Evolutionary conservation across 2,888 invertebrate species (phyloP).

Genomic region (Monopis laevigella): DNA sequence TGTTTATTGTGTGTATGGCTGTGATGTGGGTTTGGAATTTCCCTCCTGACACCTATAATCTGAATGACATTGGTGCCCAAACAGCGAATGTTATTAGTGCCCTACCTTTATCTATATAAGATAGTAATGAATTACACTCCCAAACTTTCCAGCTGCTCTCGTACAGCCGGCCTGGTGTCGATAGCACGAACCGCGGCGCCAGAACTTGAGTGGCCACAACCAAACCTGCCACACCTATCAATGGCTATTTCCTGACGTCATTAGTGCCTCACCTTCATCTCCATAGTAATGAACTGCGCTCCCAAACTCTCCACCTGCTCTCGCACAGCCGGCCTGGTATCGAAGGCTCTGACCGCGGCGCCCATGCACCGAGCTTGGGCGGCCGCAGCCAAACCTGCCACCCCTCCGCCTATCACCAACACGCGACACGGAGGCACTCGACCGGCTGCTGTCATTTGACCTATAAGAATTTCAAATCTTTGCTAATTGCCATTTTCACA

Average conservation of each 20-base stretch:
- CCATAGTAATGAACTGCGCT: conserved; percentile 85
- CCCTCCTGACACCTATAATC: too few species aligned
- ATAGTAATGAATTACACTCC: conserved; percentile 90
- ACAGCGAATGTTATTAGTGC: too few species aligned
- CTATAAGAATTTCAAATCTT: too few species aligned
- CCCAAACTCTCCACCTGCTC: conserved; percentile 90
- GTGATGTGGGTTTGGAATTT: too few species aligned
- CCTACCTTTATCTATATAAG: conserved; percentile 75
- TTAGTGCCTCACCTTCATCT: conserved; percentile 68
- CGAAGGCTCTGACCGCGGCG: conserved; percentile 88
- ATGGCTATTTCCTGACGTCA: too few species aligned
- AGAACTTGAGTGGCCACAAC: conserved; percentile 88
- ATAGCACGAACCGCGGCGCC: conserved; percentile 90
- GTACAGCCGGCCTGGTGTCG: conserved; percentile 84
- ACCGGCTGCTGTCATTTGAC: conserved; percentile 90
- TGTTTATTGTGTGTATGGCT: too few species aligned
- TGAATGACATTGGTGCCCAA: too few species aligned
- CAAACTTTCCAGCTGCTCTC: conserved; percentile 86
- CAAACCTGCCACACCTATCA: conserved; percentile 90
- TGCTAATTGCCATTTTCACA: too few species aligned
- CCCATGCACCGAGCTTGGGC: conserved; percentile 91
- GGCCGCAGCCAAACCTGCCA: conserved; percentile 87
- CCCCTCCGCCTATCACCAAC: conserved; percentile 88
- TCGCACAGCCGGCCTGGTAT: conserved; percentile 83
- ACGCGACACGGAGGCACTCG: conserved; percentile 91